Evolutionary conservation across 2,113 vertebrate species (phyloP), one percentile per base, ranked within the genome.

Genomic region (Melanocharis versteri): DNA sequence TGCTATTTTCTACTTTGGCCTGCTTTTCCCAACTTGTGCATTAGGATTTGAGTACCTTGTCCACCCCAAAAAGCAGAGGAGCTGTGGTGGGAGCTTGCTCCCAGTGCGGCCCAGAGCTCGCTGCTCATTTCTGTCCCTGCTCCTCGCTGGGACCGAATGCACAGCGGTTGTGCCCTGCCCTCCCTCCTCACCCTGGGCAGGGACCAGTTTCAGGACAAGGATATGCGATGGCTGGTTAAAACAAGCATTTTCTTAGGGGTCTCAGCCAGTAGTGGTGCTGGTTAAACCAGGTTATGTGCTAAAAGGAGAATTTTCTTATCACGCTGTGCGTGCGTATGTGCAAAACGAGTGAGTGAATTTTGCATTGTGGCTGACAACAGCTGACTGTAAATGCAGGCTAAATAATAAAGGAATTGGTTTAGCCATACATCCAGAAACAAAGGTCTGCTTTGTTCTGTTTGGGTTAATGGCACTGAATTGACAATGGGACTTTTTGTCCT

Each of bases 251-350:
- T 40, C 47, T 64, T 11, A 6, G 21, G 30, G 28, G 26, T 76
- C 91, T 64, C 73, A 82, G 37, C 8, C 70, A 45, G 8, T 24
- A 56, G 30, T 27, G 16, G 42, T 14, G 6, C 72, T 33, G 17
- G 27, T n/a, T 60, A 83, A 80, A 51, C 19, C 27, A 21, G 2
- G 8, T 57, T n/a, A 21, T 19, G 8, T 60, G 35, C 40, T 61
- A 47, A 58, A 58, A 47, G 30, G 28, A 72, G 35, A 30, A 23
- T 56, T 78, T 87, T 78, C 50, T 51, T 28, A 35, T 4, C 22
- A 4, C 0, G 0, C 14, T 57, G 14, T 9, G 9, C 9, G 17
- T 45, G 53, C 2, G 0, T 26, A 30, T 0, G 0, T n/a, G 44
- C 53, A 15, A 22, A 87, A 10, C 9, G 28, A 70, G 8, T 1